Evolutionary conservation across 1,140 invertebrate genomes (phyloP), one percentile per base, ranked within the genome.

Genomic region (Bicyclus anynana): DNA sequence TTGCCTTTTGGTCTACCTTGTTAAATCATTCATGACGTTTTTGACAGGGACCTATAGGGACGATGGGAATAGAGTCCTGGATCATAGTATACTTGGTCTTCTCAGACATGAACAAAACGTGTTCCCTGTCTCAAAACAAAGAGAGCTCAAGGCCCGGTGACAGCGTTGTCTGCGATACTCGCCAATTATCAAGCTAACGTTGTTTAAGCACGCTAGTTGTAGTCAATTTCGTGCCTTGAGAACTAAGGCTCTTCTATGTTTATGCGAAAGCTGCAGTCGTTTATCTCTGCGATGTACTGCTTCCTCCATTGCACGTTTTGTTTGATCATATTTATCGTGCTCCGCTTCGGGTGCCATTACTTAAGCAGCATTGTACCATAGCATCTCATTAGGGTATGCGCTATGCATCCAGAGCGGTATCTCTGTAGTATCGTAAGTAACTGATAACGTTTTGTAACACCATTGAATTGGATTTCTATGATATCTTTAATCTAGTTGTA

Each of bases 61-160:
- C n/a, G n/a, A n/a, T n/a, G n/a, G n/a, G n/a, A n/a, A n/a, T n/a
- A n/a, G n/a, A n/a, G n/a, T n/a, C n/a, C n/a, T n/a, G n/a, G n/a
- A n/a, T n/a, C n/a, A n/a, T n/a, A n/a, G n/a, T n/a, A n/a, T n/a
- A n/a, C n/a, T n/a, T n/a, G n/a, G n/a, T n/a, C n/a, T n/a, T n/a
- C n/a, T n/a, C n/a, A n/a, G n/a, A n/a, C n/a, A n/a, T n/a, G n/a
- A 72, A 80, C 79, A 84, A 84, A 79, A 72, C 72, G 49, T 74
- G 76, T 82, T 78, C 76, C 77, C 77, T 77, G 74, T 78, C 69
- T 77, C 66, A 78, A 81, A 83, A 84, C 79, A 86, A 84, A 83
- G 80, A 72, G 72, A 65, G 65, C 74, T 70, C 72, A 66, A 70
- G 67, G 72, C 71, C 73, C 71, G 76, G 73, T 70, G 80, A 78